Evolutionary conservation across 2,888 invertebrate species (phyloP), one percentile per base, ranked within the genome.

Genomic region (Habrosyne pyritoides): DNA sequence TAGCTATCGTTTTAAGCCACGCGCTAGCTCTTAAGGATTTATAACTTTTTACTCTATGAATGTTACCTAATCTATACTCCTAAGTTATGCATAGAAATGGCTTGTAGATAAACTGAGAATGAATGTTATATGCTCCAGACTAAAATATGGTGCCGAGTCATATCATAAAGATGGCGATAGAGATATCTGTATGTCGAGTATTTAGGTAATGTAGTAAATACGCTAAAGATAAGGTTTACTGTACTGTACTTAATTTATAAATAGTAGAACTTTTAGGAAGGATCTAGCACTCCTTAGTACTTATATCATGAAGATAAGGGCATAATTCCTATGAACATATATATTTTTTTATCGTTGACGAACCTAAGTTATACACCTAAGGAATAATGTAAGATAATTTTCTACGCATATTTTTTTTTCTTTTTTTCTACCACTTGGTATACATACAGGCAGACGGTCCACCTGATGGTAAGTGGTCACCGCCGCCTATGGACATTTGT

Each of bases 121-220:
- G 18, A 42, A 8, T 42, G 18, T 18, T 42, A 42, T 42, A 42
- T 5, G 18, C 18, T 42, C 14, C 14, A 42, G 14, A 42, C 42
- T 53, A 53, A 62, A 64, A 56, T 63, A 60, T 58, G 52, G 57
- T 54, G 60, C 57, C 54, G 58, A 60, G 12, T 58, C 53, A 46
- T 53, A 56, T 63, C 61, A 57, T 71, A 67, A 68, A 67, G 60
- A 67, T 46, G n/a, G 36, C 1, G 6, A 14, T 36, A 14, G 14
- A 36, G n/a, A 36, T 36, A 36, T 36, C 36, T 36, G 14, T n/a
- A 36, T 0, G 8, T 4, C 36, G 36, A 36, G 14, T 36, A 36
- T 14, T n/a, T 36, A 36, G 36, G 36, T 14, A 36, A 14, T 36
- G 36, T 8, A 36, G 12, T 33, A 33, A 36, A 36, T n/a, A 14